phyloP scores from a whole-genome alignment of 2,888 invertebrate genomes.

The Gasteruption jaculator region DNA sequence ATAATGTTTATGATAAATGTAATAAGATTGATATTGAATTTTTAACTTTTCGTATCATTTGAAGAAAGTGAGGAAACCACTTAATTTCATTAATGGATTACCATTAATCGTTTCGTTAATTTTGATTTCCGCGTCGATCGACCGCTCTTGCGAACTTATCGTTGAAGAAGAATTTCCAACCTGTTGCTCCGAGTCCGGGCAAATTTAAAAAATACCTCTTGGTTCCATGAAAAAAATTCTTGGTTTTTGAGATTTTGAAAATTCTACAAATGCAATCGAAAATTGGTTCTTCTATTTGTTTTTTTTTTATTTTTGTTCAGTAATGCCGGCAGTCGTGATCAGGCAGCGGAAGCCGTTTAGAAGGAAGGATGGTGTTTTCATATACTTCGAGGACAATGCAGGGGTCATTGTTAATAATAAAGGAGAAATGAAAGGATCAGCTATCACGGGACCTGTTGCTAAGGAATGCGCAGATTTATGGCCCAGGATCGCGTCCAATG shows the following conservation, averaged over 20 bases:
- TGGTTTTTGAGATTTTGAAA: neutral
- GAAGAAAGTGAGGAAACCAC: too few relatives aligned
- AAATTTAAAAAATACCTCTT: too few relatives aligned
- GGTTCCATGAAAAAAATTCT: conserved; percentile 2
- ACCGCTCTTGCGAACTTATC: too few relatives aligned
- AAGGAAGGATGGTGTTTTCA: conserved; percentile 98
- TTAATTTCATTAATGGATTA: too few relatives aligned
- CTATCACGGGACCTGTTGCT: conserved; percentile 98
- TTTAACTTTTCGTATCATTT: too few relatives aligned
- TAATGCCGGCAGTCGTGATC: conserved; percentile 99
- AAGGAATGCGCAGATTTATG: conserved; percentile 99
- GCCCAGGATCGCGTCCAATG: conserved; percentile 99
- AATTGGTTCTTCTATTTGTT: conserved; percentile 1
- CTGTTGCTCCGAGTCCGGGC: too few relatives aligned
- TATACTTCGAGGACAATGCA: conserved; percentile 99
- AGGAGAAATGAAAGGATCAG: conserved; percentile 99
- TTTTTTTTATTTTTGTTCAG: conserved; percentile 54
- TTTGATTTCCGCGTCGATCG: too few relatives aligned
- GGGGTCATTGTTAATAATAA: conserved; percentile 99
- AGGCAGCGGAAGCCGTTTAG: conserved; percentile 97
- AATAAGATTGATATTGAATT: too few relatives aligned
- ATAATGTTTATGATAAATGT: too few relatives aligned
- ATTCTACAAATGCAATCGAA: too few relatives aligned
- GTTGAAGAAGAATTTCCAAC: too few relatives aligned
- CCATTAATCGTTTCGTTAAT: too few relatives aligned